Evolutionary conservation across 2,113 vertebrate species (phyloP).

Genomic region (Pampusana beccarii): DNA sequence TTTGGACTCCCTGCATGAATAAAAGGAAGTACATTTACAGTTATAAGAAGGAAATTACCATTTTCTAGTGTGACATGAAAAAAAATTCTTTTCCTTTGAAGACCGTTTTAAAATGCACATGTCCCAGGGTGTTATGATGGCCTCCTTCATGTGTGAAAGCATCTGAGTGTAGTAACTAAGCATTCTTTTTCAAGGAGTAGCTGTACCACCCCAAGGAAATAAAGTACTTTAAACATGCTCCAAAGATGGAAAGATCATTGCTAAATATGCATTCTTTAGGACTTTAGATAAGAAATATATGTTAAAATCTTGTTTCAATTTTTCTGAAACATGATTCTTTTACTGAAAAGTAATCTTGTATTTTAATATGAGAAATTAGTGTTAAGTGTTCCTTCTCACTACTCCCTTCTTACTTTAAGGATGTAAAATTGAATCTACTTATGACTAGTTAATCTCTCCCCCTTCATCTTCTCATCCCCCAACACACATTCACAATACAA

Average conservation of each 20-base stretch:
- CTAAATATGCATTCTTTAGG: not conserved
- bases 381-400: not conserved
- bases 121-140: not conserved
- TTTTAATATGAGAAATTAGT: not conserved
- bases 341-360: not conserved
- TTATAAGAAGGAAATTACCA: not conserved
- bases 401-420: not conserved
- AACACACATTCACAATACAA: not conserved
- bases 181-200: not conserved
- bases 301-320: not conserved
- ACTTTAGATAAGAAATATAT: not conserved
- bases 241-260: not conserved
- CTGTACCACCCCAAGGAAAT: not conserved
- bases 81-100: not conserved
- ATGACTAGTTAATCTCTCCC: not conserved
- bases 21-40: not conserved
- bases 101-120: not conserved
- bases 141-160: not conserved
- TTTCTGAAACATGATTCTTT: not conserved
- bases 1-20: not conserved
- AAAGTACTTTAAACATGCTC: not conserved
- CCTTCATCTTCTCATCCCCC: not conserved
- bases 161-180: not conserved
- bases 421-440: conserved; percentile 23
- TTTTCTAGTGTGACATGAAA: not conserved